phyloP scores from a whole-genome alignment of 2,888 invertebrate genomes.

The Cyaniris semiargus region DNA sequence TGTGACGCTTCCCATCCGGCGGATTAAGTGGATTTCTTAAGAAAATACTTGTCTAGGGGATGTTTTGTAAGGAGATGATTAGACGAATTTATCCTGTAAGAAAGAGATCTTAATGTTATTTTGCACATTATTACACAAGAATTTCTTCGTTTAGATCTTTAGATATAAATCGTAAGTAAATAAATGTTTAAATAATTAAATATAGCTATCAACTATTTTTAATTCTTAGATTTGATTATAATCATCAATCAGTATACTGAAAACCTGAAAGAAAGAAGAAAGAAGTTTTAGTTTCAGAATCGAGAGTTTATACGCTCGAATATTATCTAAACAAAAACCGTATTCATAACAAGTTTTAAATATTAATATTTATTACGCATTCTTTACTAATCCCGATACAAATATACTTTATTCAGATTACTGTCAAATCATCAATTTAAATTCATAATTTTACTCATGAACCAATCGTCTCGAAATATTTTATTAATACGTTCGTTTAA shows the following conservation, averaged over 20 bases:
- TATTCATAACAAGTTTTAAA: no score
- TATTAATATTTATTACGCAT: no score
- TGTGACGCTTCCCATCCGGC: constrained; percentile 33
- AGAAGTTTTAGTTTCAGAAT: background rate
- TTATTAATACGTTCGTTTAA: constrained; percentile 1
- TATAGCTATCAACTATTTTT: background rate
- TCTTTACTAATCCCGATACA: background rate
- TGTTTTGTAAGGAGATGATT: background rate
- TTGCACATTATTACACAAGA: background rate
- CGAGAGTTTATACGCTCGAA: no score
- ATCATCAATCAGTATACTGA: no score
- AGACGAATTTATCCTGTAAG: background rate
- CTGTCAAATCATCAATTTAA: background rate
- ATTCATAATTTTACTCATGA: background rate
- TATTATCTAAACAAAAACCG: no score
- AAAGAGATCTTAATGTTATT: background rate
- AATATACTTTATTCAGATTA: background rate
- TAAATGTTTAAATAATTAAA: no score
- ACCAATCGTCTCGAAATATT: background rate
- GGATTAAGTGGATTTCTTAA: background rate
- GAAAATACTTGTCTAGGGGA: background rate
- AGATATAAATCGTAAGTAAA: no score
- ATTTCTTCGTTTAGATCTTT: background rate
- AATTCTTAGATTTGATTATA: background rate
- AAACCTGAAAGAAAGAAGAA: background rate